phyloP scores from a whole-genome alignment of 2,113 vertebrate species.

The Calonectris borealis region DNA sequence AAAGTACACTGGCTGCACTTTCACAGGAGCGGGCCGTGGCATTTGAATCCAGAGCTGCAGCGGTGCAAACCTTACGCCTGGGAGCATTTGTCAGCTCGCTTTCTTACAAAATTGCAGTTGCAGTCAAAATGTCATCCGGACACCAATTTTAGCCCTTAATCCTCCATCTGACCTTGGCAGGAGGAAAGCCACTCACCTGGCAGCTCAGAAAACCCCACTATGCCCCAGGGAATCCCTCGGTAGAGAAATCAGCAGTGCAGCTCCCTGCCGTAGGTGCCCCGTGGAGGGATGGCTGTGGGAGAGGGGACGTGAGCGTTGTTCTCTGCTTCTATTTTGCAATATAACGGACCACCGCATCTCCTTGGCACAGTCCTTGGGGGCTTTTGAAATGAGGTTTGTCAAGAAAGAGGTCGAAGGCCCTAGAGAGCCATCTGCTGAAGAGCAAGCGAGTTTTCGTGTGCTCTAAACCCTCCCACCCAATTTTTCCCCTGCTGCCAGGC shows the following conservation, averaged over 20 bases:
- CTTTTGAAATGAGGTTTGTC: background rate
- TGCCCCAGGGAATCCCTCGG: background rate
- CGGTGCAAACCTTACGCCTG: background rate
- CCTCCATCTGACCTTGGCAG: background rate
- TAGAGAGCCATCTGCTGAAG: background rate
- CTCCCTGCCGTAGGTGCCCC: fast-evolving
- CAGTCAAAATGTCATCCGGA: background rate
- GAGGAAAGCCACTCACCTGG: background rate
- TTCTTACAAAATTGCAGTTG: background rate
- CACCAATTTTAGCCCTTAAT: background rate
- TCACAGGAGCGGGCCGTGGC: fast-evolving
- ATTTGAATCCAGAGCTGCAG: background rate
- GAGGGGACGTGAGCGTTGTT: fast-evolving
- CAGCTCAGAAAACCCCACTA: background rate
- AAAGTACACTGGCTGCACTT: fast-evolving
- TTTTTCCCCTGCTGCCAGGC: slow-evolving; percentile 8
- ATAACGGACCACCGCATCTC: background rate
- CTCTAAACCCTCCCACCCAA: slow-evolving; percentile 24
- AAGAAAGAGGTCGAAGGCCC: background rate
- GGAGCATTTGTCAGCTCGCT: background rate
- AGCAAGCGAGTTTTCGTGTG: background rate
- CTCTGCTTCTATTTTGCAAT: background rate
- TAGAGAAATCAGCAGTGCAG: background rate
- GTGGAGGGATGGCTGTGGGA: background rate
- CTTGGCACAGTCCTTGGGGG: background rate